Evolutionary conservation across 2,113 vertebrate species (phyloP), one percentile per base, ranked within the genome.

Genomic region (Anoura caudifer): DNA sequence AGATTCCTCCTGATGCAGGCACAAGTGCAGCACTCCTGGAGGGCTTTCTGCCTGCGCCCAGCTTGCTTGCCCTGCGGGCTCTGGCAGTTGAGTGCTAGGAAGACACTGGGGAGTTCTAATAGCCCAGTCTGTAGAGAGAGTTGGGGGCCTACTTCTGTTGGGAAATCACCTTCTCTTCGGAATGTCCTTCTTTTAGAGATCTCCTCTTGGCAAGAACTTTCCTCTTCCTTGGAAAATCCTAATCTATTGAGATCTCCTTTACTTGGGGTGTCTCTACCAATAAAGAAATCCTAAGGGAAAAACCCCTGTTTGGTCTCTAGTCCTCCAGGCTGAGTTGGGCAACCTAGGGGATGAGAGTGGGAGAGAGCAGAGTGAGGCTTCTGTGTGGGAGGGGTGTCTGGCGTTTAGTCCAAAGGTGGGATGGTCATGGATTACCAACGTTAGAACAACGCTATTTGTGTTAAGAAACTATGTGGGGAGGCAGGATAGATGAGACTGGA

Each of bases 201-300:
- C 72, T 82, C 9, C 15, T 81, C 16, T 84, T 52, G 45, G 33
- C 19, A 61, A 77, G 76, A 92, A 90, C 36, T 83, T 20, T 41
- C 54, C 81, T 75, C n/a, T 52, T 90, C 26, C 38, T 24, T 93
- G 70, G 59, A 61, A 50, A 84, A 75, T 41, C 79, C 26, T 10
- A 47, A 0, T 73, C 72, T 87, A 16, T 16, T 14, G 16, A 94
- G 73, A 86, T 33, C 45, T 63, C 41, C 19, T 87, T 70, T 36
- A 19, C 26, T 59, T 86, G 81, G 86, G 79, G 9, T 36, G 52
- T 38, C 82, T 70, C 38, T 88, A 84, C 12, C 59, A 45, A 4
- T 36, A 59, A 76, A 85, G 80, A 95, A 86, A 73, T 77, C 24
- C n/a, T 69, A 73, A 87, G 50, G 80, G 65, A 80, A 83, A 83